Conservation (phyloP, 2,888 invertebrate genomes). For the Oxystoma pomonae region DNA sequence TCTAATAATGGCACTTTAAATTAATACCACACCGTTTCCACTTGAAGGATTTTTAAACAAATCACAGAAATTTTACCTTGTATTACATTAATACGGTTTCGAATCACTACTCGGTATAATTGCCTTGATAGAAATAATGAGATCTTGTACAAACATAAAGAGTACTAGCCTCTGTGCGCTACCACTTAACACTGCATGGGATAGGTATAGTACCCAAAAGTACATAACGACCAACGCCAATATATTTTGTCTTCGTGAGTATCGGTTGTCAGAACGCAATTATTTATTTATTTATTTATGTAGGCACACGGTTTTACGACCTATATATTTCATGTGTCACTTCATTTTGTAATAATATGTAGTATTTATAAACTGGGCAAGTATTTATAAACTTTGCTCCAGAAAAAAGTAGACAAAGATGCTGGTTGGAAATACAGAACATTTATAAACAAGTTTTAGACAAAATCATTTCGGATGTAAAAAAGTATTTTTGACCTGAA, state of each 20-base stretch:
- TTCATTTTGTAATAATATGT: background rate
- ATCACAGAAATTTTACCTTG: conserved; percentile 30
- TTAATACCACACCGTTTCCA: conserved; percentile 3
- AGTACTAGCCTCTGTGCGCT: background rate
- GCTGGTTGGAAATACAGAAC: too few species aligned
- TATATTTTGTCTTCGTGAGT: background rate
- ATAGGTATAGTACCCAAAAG: background rate
- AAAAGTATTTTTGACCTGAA: too few species aligned
- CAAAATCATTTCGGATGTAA: too few species aligned
- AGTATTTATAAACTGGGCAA: too few species aligned
- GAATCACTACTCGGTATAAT: conserved; percentile 35
- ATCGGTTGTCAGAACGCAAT: background rate
- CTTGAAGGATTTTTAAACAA: conserved; percentile 14
- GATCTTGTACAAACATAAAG: conserved; percentile 23
- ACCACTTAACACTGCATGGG: background rate
- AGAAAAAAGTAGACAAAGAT: too few species aligned
- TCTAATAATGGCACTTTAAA: too few species aligned
- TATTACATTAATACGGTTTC: conserved; percentile 29
- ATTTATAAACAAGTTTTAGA: too few species aligned
- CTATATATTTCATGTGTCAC: background rate
- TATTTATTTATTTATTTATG: background rate
- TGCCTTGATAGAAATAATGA: conserved; percentile 36
- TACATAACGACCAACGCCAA: background rate
- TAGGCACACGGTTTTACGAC: background rate
- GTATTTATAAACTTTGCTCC: too few species aligned